These are phyloP conservation scores for Larimichthys polyactis DNA, from an alignment of 2,113 vertebrate genomes.

Conservation along the genomic window DNA sequence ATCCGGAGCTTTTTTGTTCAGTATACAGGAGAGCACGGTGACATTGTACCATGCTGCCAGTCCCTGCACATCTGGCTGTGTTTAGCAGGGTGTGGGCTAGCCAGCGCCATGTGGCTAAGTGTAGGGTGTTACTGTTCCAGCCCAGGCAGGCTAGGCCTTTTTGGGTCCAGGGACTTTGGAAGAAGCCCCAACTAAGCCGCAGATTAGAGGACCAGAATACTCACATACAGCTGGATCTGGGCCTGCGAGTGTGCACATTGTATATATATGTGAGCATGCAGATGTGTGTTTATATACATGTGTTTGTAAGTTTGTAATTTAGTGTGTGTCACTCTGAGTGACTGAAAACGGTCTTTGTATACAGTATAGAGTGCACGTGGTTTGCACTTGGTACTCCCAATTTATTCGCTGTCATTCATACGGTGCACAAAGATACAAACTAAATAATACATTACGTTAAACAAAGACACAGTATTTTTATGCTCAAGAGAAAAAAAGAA, in stretches of 20 bases:
- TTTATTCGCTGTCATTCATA: conserved; percentile 11
- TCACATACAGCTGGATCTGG: conserved; percentile 60
- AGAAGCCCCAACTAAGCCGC: conserved; percentile 73
- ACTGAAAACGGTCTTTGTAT: conserved; percentile 7
- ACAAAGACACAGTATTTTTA: conserved; percentile 2
- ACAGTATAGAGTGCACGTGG: conserved; percentile 5
- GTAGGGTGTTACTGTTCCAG: conserved; percentile 83
- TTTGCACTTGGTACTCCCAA: conserved; percentile 9
- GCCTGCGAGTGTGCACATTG: conserved; percentile 44
- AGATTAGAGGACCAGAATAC: conserved; percentile 77
- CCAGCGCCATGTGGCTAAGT: conserved; percentile 81
- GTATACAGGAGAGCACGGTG: conserved; percentile 47
- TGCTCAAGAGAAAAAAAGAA: background rate
- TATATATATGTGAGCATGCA: conserved; percentile 41
- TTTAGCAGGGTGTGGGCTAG: conserved; percentile 83
- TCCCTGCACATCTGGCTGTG: conserved; percentile 78
- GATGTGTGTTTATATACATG: conserved; percentile 51
- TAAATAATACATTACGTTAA: conserved; percentile 21
- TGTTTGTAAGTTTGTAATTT: conserved; percentile 48
- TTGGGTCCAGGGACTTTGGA: conserved; percentile 71
- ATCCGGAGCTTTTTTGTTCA: conserved; percentile 8
- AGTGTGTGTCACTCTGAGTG: conserved; percentile 31
- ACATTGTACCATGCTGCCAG: conserved; percentile 66
- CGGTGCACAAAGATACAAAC: conserved; percentile 1
- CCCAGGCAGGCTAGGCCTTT: conserved; percentile 71